Conservation (phyloP, 2,113 vertebrate genomes). For the Puntigrus tetrazona region DNA sequence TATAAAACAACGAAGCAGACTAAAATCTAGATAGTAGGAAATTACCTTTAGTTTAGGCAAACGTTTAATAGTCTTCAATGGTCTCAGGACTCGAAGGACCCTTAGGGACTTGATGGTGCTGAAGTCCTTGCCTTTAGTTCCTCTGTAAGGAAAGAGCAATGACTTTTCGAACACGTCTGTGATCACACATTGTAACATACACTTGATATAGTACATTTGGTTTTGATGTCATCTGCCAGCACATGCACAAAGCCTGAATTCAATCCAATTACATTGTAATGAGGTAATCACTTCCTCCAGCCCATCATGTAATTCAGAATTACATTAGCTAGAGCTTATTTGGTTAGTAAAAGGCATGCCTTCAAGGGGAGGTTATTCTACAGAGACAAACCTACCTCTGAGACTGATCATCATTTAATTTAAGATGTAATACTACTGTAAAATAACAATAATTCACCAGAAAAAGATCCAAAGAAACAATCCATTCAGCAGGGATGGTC, state of each 20-base stretch:
- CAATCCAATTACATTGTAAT: neutral
- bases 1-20: neutral
- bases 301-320: conserved; percentile 41
- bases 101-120: conserved; percentile 98
- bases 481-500: conserved; percentile 1
- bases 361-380: conserved; percentile 25
- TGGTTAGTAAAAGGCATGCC: conserved; percentile 43
- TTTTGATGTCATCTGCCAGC: conserved; percentile 12
- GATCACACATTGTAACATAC: conserved; percentile 4
- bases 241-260: conserved; percentile 19
- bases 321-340: conserved; percentile 44
- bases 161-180: conserved; percentile 46
- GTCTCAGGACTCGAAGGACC: conserved; percentile 90
- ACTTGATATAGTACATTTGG: neutral
- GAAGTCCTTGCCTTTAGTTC: conserved; percentile 97
- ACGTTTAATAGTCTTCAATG: conserved; percentile 95
- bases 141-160: conserved; percentile 78
- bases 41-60: conserved; percentile 95
- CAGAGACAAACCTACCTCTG: conserved; percentile 43
- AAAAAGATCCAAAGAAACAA: conserved; percentile 29
- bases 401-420: neutral
- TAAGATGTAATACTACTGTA: neutral
- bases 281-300: conserved; percentile 14
- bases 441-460: conserved; percentile 22
- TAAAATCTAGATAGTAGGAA: neutral